These are phyloP conservation scores for Deroplatys truncata DNA, from an alignment of 2,888 invertebrate genomes.

Conservation along the genomic window DNA sequence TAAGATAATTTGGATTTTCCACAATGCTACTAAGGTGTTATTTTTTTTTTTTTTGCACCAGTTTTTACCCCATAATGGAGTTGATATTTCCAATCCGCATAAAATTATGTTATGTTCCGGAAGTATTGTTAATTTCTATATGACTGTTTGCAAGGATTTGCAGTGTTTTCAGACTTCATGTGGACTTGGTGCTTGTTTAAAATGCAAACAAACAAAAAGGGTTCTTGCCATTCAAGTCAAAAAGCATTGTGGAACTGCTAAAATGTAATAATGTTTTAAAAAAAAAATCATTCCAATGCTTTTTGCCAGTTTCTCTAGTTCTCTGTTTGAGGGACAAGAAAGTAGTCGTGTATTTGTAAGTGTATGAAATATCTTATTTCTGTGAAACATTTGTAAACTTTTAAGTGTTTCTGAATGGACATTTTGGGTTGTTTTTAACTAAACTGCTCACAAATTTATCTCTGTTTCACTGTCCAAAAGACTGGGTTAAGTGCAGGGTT, in stretches of 20 bases:
- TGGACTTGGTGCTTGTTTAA: background rate
- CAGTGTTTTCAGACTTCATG: background rate
- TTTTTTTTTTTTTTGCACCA: background rate
- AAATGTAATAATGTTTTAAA: background rate
- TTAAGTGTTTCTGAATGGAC: background rate
- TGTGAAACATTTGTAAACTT: background rate
- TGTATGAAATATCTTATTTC: background rate
- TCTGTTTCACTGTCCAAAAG: background rate
- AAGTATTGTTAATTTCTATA: background rate
- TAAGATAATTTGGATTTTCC: background rate
- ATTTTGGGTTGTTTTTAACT: background rate
- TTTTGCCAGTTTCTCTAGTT: background rate
- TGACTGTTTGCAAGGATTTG: background rate
- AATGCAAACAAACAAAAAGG: background rate
- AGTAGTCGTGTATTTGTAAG: background rate
- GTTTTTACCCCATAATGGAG: background rate
- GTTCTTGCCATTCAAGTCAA: background rate
- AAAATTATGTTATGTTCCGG: background rate
- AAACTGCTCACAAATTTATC: background rate
- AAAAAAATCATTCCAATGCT: slow-evolving; percentile 5
- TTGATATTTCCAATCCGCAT: background rate
- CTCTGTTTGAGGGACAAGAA: background rate
- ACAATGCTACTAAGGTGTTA: background rate
- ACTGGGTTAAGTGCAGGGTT: slow-evolving; percentile 5
- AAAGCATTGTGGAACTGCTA: background rate